Conservation (phyloP, 2,113 vertebrate species). For the Malurus alboscapulatus region DNA sequence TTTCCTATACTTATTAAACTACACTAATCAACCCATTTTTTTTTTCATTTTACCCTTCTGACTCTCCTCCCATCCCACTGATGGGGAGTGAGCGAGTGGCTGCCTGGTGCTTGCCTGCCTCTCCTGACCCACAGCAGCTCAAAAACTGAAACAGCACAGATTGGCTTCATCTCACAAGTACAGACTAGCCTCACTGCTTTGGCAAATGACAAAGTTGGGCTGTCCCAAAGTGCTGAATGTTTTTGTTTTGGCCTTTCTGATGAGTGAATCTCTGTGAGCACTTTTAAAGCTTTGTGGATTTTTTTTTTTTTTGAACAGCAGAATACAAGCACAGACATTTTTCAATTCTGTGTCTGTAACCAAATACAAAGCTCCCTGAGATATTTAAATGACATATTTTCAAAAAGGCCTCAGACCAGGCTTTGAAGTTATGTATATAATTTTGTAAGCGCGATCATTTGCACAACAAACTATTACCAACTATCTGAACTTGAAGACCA, state of each 20-base stretch:
- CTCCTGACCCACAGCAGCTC: neutral
- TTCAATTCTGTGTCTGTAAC: conserved; percentile 33
- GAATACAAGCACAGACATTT: conserved; percentile 31
- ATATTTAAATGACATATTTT: conserved; percentile 48
- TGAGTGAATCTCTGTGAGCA: neutral
- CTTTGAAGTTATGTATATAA: conserved; percentile 51
- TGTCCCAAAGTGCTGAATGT: neutral
- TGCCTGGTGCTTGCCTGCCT: fast-evolving
- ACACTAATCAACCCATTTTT: neutral
- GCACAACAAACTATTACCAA: conserved; percentile 61
- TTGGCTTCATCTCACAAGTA: neutral
- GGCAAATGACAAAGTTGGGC: neutral
- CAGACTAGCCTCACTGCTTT: neutral
- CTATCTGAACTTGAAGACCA: conserved; percentile 62
- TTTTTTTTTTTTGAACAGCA: conserved; percentile 3
- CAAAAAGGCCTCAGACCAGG: conserved; percentile 1
- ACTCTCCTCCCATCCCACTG: neutral
- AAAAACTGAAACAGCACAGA: neutral
- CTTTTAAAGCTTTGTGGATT: conserved; percentile 15
- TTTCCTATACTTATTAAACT: neutral
- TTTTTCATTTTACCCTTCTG: neutral
- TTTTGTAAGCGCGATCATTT: conserved; percentile 26
- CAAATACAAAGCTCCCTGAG: conserved; percentile 50
- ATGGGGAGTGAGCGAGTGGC: fast-evolving
- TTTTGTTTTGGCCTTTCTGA: conserved; percentile 27